Conservation (phyloP, 30 jellyfish, hydroid and myxozoan species). For the Sanderia malayensis region DNA sequence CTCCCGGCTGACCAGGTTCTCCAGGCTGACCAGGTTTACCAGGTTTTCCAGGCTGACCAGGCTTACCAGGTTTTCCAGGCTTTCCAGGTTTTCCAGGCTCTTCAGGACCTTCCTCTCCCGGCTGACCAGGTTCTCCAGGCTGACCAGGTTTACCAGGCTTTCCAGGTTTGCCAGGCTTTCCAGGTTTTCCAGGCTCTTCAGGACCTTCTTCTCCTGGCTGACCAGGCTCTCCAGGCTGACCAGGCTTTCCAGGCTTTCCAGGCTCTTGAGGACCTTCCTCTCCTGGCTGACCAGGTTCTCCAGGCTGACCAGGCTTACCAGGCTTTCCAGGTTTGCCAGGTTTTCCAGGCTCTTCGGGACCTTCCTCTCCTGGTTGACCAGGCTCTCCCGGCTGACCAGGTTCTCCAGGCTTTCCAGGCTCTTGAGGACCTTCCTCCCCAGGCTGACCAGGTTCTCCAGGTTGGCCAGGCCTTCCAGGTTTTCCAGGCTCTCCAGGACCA, state of each 20-base stretch:
- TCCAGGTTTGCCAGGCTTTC: background rate
- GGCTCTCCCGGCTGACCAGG: conserved; percentile 13
- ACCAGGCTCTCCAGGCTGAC: conserved; percentile 24
- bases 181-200: background rate
- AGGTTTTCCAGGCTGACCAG: conserved; percentile 3
- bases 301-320: conserved; percentile 4
- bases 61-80: conserved; percentile 2
- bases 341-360: background rate
- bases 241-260: conserved; percentile 8
- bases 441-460: background rate
- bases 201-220: background rate
- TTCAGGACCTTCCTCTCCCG: background rate
- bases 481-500: background rate
- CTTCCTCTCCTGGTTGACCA: background rate
- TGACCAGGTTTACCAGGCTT: background rate
- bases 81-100: background rate
- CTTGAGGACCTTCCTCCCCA: background rate
- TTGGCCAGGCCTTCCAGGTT: background rate
- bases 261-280: background rate
- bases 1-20: conserved; percentile 13
- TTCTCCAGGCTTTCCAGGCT: background rate
- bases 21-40: background rate
- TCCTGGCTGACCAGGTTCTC: conserved; percentile 9
- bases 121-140: background rate
- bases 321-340: conserved; percentile 7